Evolutionary conservation across 35 echinoderm and acorn worm genomes (phyloP).

Genomic region (Diadema setosum): DNA sequence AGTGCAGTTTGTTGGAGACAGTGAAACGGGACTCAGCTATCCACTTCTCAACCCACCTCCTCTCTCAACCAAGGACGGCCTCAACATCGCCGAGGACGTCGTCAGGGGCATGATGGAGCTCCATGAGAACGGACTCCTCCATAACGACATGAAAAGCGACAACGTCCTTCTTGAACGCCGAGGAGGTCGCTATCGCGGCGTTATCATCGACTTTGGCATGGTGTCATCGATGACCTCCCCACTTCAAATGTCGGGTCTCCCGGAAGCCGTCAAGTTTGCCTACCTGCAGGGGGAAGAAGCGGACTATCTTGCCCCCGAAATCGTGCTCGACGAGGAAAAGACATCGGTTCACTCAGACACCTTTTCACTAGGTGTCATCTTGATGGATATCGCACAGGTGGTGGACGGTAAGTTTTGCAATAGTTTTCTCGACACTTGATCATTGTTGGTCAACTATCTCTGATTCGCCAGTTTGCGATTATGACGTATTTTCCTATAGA

Average conservation of each 20-base stretch:
- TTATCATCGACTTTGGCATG: slow-evolving; percentile 4
- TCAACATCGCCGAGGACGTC: slow-evolving; percentile 4
- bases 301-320: background rate
- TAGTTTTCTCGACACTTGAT: too few relatives aligned
- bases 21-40: background rate
- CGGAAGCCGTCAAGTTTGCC: background rate
- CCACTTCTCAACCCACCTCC: background rate
- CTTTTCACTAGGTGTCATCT: background rate
- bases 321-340: background rate
- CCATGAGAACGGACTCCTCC: background rate
- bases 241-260: background rate
- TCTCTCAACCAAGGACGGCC: background rate
- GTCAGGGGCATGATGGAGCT: background rate
- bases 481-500: too few relatives aligned
- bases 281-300: background rate
- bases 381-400: background rate
- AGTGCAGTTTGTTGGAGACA: background rate
- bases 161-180: background rate
- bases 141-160: background rate
- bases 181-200: background rate
- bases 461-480: too few relatives aligned
- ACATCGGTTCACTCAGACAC: background rate
- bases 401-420: background rate
- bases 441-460: too few relatives aligned
- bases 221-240: background rate